These are phyloP conservation scores for Melanophora roralis DNA, from an alignment of 2,888 invertebrate genomes.

Conservation along the genomic window DNA sequence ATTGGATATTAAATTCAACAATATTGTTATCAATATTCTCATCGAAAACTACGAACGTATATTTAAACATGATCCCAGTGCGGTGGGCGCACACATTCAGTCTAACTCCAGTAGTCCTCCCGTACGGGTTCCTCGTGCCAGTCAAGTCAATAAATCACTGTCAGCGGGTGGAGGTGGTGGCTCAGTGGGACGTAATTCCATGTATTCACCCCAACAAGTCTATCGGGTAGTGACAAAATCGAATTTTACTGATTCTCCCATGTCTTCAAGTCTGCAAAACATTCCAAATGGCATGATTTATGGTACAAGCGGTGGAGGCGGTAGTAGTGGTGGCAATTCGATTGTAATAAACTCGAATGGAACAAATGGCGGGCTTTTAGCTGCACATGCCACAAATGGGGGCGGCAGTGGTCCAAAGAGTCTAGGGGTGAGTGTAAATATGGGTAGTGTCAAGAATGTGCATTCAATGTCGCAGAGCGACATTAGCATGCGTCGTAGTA, in stretches of 20 bases:
- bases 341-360: constrained; percentile 64
- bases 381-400: constrained; percentile 66
- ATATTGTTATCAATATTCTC: constrained; percentile 97
- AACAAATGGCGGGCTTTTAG: constrained; percentile 64
- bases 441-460: constrained; percentile 74
- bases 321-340: constrained; percentile 64
- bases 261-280: constrained; percentile 77
- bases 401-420: constrained; percentile 63
- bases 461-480: constrained; percentile 76
- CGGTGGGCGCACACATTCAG: constrained; percentile 62
- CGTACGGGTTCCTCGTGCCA: constrained; percentile 73
- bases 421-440: constrained; percentile 66
- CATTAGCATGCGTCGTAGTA: constrained; percentile 70
- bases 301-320: constrained; percentile 64
- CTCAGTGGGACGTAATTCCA: constrained; percentile 69
- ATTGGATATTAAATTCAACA: constrained; percentile 99
- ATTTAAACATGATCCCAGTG: constrained; percentile 78
- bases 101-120: constrained; percentile 73
- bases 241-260: constrained; percentile 75
- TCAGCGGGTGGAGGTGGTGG: constrained; percentile 56
- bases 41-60: constrained; percentile 91
- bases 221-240: constrained; percentile 75
- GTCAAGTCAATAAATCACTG: constrained; percentile 67
- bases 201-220: constrained; percentile 76
- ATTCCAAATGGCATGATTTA: constrained; percentile 77